Conservation (phyloP, 1,140 invertebrate genomes). For the Frieseomelitta varia region DNA sequence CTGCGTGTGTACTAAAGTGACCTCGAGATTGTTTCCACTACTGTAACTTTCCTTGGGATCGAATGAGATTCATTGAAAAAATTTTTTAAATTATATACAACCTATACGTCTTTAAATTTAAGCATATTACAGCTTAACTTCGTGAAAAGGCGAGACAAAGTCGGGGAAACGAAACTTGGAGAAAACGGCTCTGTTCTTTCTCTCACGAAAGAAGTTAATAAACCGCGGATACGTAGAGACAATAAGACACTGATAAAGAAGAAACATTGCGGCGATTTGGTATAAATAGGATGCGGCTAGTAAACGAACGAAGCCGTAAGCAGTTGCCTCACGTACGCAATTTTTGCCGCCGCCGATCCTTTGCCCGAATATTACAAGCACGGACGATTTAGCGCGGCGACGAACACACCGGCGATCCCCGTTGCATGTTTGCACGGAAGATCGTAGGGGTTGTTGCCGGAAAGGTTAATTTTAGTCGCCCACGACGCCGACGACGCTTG, state of each 20-base stretch:
- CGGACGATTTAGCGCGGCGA: conserved; percentile 34
- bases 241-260: conserved; percentile 74
- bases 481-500: conserved; percentile 6
- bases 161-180: not conserved
- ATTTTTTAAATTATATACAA: no score
- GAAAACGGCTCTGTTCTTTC: not conserved
- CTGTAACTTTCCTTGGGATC: not conserved
- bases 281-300: conserved; percentile 69
- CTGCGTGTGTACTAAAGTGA: not conserved
- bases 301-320: conserved; percentile 70
- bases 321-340: conserved; percentile 78
- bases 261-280: conserved; percentile 59
- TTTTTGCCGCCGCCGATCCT: conserved; percentile 56
- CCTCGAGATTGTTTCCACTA: not conserved
- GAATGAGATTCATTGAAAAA: no score
- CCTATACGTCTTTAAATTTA: not conserved
- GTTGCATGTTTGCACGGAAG: not conserved
- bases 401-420: not conserved
- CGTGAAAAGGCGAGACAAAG: not conserved
- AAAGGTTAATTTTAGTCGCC: conserved; percentile 40
- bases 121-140: not conserved
- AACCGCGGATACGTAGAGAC: conserved; percentile 61
- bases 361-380: conserved; percentile 47
- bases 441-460: conserved; percentile 24
- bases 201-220: conserved; percentile 66